A percentile compares a stretch with the other conserved stretches of the same genome.
These are phyloP conservation scores for Orbicella faveolata DNA, from an alignment of 64 coral and sea anemone species.

Conservation along the genomic window DNA sequence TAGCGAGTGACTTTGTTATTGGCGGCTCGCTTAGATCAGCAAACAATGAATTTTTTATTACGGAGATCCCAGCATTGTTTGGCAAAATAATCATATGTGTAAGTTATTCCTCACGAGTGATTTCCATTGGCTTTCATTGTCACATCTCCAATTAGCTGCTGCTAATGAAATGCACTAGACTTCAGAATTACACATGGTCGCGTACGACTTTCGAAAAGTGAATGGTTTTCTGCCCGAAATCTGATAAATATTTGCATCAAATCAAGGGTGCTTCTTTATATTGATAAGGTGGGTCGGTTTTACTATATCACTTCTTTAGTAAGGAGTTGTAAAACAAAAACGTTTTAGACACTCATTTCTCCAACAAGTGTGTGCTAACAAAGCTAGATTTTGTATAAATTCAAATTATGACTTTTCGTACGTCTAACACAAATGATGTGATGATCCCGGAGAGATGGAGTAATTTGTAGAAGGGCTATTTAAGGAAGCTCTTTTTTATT, in stretches of 20 bases:
- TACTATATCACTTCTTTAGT: background rate
- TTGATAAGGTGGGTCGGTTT: constrained; percentile 14
- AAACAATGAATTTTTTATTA: constrained; percentile 46
- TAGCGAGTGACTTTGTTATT: background rate
- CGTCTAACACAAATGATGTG: constrained; percentile 9
- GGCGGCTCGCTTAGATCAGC: background rate
- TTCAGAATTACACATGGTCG: constrained; percentile 11
- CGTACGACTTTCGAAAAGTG: background rate
- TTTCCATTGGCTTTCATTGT: constrained; percentile 7
- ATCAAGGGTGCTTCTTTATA: background rate
- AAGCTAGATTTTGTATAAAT: constrained; percentile 19
- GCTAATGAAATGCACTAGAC: constrained; percentile 38
- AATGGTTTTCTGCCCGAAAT: constrained; percentile 6
- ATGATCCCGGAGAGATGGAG: constrained; percentile 17
- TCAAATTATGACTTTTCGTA: constrained; percentile 31
- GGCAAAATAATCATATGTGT: constrained; percentile 17
- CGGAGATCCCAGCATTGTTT: constrained; percentile 33
- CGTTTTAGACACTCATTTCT: background rate
- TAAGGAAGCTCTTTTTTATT: constrained; percentile 12
- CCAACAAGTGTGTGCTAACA: background rate
- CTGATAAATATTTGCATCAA: constrained; percentile 29
- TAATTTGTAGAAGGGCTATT: background rate
- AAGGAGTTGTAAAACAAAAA: background rate
- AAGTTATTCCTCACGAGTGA: constrained; percentile 2
- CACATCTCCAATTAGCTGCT: constrained; percentile 12